These are phyloP conservation scores for Psococerastis gibbosa DNA, from an alignment of 2,888 invertebrate genomes.

Conservation along the genomic window DNA sequence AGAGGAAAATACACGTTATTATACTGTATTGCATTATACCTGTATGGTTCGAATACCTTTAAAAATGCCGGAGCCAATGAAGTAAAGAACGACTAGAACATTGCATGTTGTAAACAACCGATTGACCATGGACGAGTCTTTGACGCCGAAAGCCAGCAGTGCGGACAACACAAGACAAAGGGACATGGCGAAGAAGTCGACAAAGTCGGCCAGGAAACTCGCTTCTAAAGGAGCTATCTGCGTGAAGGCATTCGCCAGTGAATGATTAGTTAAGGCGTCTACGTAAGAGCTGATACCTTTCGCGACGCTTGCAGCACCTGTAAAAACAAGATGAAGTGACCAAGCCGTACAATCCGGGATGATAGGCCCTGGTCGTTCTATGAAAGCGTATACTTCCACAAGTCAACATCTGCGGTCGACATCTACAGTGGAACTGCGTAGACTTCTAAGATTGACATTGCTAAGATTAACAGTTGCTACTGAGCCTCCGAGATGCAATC, in stretches of 20 bases:
- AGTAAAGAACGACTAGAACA: constrained; percentile 47
- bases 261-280: constrained; percentile 21
- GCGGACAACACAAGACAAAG: constrained; percentile 30
- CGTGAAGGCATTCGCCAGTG: constrained; percentile 20
- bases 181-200: constrained; percentile 31
- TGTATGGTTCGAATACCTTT: constrained; percentile 32
- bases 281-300: constrained; percentile 24
- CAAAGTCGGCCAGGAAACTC: constrained; percentile 22
- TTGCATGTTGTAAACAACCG: constrained; percentile 59
- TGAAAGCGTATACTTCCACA: too few relatives aligned
- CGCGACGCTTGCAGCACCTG: constrained; percentile 26
- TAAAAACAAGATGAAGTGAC: constrained; percentile 12
- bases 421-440: too few relatives aligned
- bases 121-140: constrained; percentile 58
- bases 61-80: constrained; percentile 48
- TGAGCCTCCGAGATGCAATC: too few relatives aligned
- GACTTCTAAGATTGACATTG: too few relatives aligned
- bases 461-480: too few relatives aligned
- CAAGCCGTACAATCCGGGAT: too few relatives aligned
- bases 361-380: too few relatives aligned
- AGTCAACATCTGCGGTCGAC: too few relatives aligned
- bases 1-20: too few relatives aligned
- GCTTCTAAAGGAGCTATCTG: constrained; percentile 23
- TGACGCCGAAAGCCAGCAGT: constrained; percentile 54
- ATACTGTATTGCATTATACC: too few relatives aligned